Percentiles rank a stretch among this genome's conserved stretches.
Conservation (phyloP, 2,888 invertebrate species). For the Aromia moschata region DNA sequence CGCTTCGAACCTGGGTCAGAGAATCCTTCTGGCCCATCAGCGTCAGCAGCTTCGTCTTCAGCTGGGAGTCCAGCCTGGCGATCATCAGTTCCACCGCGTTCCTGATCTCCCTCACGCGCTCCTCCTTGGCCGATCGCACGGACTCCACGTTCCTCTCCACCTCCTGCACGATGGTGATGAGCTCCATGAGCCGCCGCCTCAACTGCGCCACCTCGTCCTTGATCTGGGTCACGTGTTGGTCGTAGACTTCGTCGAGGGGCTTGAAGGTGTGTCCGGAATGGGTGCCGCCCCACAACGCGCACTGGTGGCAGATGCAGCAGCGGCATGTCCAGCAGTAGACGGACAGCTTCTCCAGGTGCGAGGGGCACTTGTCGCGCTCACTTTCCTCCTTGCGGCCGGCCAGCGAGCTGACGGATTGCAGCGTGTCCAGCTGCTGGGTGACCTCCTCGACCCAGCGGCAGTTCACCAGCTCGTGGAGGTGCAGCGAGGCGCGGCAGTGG, state of each 20-base stretch:
- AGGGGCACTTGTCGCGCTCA: slow-evolving; percentile 80
- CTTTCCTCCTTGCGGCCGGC: slow-evolving; percentile 64
- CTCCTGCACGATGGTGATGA: slow-evolving; percentile 89
- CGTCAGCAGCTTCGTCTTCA: slow-evolving; percentile 87
- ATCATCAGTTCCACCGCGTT: slow-evolving; percentile 95
- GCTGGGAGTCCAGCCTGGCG: slow-evolving; percentile 86
- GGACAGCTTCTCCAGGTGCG: slow-evolving; percentile 87
- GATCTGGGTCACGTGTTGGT: slow-evolving; percentile 86
- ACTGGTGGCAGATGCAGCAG: slow-evolving; percentile 92
- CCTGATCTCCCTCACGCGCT: slow-evolving; percentile 89
- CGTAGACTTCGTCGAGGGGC: slow-evolving; percentile 90
- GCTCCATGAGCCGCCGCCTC: slow-evolving; percentile 81
- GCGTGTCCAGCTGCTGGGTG: slow-evolving; percentile 88
- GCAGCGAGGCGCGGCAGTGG: slow-evolving; percentile 88
- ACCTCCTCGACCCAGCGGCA: slow-evolving; percentile 97
- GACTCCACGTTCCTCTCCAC: slow-evolving; percentile 94
- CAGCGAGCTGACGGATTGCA: slow-evolving; percentile 73
- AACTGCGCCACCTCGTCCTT: slow-evolving; percentile 86
- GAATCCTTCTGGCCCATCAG: slow-evolving; percentile 89
- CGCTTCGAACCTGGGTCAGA: slow-evolving; percentile 69
- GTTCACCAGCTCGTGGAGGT: slow-evolving; percentile 91
- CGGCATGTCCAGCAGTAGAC: slow-evolving; percentile 94
- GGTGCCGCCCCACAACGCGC: slow-evolving; percentile 92
- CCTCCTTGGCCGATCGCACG: slow-evolving; percentile 90
- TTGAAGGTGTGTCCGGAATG: slow-evolving; percentile 93